A percentile compares a stretch with the other conserved stretches of the same genome.
Conservation (phyloP, 2,888 invertebrate genomes). For the Drymonia ruficornis region DNA sequence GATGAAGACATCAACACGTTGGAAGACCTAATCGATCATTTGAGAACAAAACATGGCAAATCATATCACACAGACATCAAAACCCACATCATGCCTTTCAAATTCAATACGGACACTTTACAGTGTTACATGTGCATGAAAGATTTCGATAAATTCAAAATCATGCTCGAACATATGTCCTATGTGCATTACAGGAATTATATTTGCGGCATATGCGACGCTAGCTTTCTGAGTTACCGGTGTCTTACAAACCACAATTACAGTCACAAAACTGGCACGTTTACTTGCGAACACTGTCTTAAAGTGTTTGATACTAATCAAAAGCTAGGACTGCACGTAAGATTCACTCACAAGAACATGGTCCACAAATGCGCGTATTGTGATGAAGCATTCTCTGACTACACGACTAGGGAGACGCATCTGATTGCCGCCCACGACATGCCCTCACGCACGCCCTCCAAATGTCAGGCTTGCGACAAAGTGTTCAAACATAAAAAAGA, state of each 20-base stretch:
- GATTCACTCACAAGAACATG: slow-evolving; percentile 43
- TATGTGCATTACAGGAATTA: slow-evolving; percentile 61
- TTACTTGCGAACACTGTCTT: slow-evolving; percentile 44
- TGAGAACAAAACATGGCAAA: slow-evolving; percentile 43
- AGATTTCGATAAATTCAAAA: slow-evolving; percentile 48
- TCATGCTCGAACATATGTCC: slow-evolving; percentile 55
- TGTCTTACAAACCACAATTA: slow-evolving; percentile 41
- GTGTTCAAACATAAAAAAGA: slow-evolving; percentile 72
- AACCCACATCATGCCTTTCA: slow-evolving; percentile 54
- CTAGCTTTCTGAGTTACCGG: slow-evolving; percentile 61
- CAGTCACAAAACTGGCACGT: slow-evolving; percentile 54
- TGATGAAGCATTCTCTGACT: slow-evolving; percentile 57
- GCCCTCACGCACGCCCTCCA: slow-evolving; percentile 56
- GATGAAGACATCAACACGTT: slow-evolving; percentile 24
- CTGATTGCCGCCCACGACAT: slow-evolving; percentile 56
- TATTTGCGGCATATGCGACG: slow-evolving; percentile 75
- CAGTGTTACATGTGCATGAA: slow-evolving; percentile 41
- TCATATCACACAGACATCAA: slow-evolving; percentile 43
- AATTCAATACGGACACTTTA: slow-evolving; percentile 31
- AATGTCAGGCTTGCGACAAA: slow-evolving; percentile 72
- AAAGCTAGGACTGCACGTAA: slow-evolving; percentile 45
- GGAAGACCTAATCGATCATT: slow-evolving; percentile 45
- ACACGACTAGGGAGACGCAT: slow-evolving; percentile 61
- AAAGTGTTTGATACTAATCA: slow-evolving; percentile 46
- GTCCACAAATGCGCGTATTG: slow-evolving; percentile 55